Base-by-base conservation (phyloP, 2,113 vertebrate species). In the Colossoma macropomum region DNA sequence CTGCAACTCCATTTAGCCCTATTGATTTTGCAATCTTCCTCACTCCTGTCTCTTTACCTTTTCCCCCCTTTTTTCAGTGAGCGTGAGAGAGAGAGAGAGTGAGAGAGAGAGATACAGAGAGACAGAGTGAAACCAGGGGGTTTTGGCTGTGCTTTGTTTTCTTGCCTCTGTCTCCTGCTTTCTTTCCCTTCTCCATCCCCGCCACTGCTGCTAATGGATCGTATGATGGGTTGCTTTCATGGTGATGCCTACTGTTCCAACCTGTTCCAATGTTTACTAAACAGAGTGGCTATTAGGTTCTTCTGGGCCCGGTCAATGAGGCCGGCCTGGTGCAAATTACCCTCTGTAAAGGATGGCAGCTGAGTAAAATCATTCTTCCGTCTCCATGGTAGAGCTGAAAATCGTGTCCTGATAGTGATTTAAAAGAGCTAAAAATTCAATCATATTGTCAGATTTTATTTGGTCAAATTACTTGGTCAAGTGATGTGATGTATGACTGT, bases 11-110 rank as follows among this genome's bases (percentile, higher is more conserved):
- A 94, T 93, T 94, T 93, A 94, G 91, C 89, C 87, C 59, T 92
- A 94, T 94, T 93, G 93, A 94, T 94, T 94, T 94, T 92, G 79
- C 91, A 92, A 92, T 94, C 90, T 89, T 90, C 85, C 79, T 78
- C 86, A 78, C 74, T 68, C 74, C 78, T 84, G 78, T 77, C 81
- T 80, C 81, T 85, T 81, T 54, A 77, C 54, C 38, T 59, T 71
- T 66, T 81, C 30, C 23, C 77, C 89, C 34, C 34, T 68, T 75
- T 80, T 84, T 34, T 21, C 90, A 75, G 87, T 85, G 87, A 87
- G 78, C 75, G 59, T 81, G 75, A 54, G 30, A n/a, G 79, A 75
- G 83, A 85, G 85, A 88, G 86, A 86, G 88, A 77, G 83, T 70
- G 21, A 45, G 83, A 89, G 63, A 81, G 87, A 87, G 86, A 88